These are phyloP conservation scores for Patiria pectinifera DNA, from an alignment of 53 echinoderm and acorn worm genomes.

Conservation along the genomic window DNA sequence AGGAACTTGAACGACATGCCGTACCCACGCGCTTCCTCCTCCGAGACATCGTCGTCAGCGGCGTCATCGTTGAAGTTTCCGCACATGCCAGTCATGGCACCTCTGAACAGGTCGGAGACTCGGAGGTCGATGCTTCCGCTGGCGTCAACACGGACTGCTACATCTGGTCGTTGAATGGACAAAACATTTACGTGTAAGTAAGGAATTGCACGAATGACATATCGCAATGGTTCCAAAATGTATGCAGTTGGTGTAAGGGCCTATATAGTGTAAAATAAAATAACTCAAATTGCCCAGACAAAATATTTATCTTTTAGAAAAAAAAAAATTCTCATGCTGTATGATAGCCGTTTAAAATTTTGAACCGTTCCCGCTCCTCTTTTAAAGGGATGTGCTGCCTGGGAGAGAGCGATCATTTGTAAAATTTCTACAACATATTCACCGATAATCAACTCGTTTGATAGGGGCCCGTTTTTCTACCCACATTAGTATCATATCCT, in stretches of 20 bases:
- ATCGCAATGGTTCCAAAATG: background rate
- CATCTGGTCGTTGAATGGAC: conserved; percentile 5
- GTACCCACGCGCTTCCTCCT: background rate
- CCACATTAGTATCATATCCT: too few species aligned
- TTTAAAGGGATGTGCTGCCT: too few species aligned
- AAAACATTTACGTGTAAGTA: background rate
- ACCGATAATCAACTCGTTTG: too few species aligned
- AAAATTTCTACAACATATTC: too few species aligned
- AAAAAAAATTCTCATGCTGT: background rate
- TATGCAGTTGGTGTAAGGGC: background rate
- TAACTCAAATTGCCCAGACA: too few species aligned
- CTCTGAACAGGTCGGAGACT: conserved; percentile 25
- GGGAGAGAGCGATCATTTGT: too few species aligned
- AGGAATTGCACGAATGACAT: background rate
- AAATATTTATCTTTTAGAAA: background rate
- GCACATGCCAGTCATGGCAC: conserved; percentile 40
- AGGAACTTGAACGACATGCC: background rate
- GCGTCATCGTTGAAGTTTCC: conserved; percentile 63
- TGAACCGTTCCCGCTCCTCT: too few species aligned
- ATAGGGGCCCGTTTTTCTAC: too few species aligned
- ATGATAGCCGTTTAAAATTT: too few species aligned
- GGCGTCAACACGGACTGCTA: conserved; percentile 34
- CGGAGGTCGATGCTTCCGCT: conserved; percentile 48
- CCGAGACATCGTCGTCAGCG: conserved; percentile 10
- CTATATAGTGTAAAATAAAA: too few species aligned